Percentiles rank a stretch among this genome's conserved stretches.
phyloP scores from a whole-genome alignment of 2,797 vertebrate species.

The Tympanoctomys barrerae region DNA sequence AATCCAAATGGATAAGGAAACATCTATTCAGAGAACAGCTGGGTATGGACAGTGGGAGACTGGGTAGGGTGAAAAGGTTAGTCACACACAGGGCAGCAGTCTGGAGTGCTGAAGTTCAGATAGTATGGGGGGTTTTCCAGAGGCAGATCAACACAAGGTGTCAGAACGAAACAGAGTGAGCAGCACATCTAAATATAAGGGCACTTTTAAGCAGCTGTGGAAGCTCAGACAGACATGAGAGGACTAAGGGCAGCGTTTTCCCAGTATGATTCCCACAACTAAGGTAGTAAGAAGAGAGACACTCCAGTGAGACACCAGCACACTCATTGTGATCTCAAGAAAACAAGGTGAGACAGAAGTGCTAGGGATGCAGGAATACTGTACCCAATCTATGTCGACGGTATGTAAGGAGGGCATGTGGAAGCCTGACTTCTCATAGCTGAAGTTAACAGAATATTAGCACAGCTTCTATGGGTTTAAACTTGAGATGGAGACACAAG shows the following conservation, averaged over 20 bases:
- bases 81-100: not conserved
- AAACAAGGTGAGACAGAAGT: slow-evolving; percentile 24
- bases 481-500: slow-evolving; percentile 8
- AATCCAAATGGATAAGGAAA: not conserved
- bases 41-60: not conserved
- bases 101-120: not conserved
- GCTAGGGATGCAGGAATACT: not conserved
- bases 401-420: no score
- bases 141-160: not conserved
- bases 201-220: not conserved
- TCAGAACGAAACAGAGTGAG: slow-evolving; percentile 35
- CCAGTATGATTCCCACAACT: not conserved
- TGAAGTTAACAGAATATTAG: slow-evolving; percentile 36
- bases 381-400: not conserved
- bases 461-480: not conserved
- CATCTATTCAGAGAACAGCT: not conserved
- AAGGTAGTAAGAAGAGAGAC: not conserved
- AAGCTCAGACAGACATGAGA: not conserved
- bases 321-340: not conserved
- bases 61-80: not conserved
- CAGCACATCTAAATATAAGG: not conserved
- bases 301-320: not conserved
- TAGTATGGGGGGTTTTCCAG: not conserved
- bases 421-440: not conserved
- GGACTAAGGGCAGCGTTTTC: not conserved